Evolutionary conservation across 2,113 vertebrate genomes (phyloP), one percentile per base, ranked within the genome.

Genomic region (Chelonoidis abingdonii): DNA sequence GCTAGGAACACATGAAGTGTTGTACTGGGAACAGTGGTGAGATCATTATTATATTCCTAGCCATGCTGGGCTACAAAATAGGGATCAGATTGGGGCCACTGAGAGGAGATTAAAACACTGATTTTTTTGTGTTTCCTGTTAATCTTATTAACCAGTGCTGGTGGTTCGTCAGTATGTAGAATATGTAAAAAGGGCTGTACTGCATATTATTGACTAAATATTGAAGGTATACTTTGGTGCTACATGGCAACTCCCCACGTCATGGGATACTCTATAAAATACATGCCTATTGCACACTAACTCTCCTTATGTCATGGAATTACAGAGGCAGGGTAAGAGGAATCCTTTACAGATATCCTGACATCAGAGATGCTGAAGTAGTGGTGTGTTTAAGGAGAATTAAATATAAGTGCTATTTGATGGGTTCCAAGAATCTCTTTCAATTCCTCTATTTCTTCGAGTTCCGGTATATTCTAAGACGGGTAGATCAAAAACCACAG

Each of bases 1-100:
- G 83, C 78, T 86, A 80, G 95, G 95, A 94, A 90, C 47, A 96
- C 84, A 89, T 97, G 95, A 96, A 84, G 80, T 38, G 14, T 52
- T 86, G 59, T 44, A 69, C 49, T 52, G 29, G 69, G 86, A 96
- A 90, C 80, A 96, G 94, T n/a, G 85, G 94, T 52, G 87, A 90
- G 94, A 90, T 80, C 93, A 78, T 69, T 84, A 27, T 52, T 62
- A 83, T 21, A 2, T 52, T 90, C 57, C 24, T 4, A 59, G 76
- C 91, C 95, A 89, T 19, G 94, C 95, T 94, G 95, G 80, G 95
- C 86, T 96, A 1, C 0, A 80, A 94, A 93, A 88, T 80, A 91
- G 94, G 50, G 88, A 82, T 3, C 1, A 90, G 72, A 90, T 90
- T 90, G 1, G 88, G 89, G 80, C 91, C 84, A 13, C 3, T 0